Conservation (phyloP, 2,113 vertebrate genomes). For the Antechinus flavipes region DNA sequence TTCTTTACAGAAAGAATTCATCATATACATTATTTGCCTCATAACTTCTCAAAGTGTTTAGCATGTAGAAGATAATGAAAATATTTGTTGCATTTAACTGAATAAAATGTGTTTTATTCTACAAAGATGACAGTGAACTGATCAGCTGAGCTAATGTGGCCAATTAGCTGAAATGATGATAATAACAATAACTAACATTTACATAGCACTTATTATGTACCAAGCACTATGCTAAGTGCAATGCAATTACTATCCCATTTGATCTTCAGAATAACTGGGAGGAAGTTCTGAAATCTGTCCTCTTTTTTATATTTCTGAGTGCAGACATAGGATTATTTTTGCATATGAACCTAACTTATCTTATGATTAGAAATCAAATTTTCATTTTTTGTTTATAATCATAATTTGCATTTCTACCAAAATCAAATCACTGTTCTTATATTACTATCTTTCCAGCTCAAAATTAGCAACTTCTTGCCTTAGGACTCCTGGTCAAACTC, state of each 20-base stretch:
- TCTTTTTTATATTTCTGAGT: not conserved
- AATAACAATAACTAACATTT: not conserved
- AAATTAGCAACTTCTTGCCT: not conserved
- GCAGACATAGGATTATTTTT: not conserved
- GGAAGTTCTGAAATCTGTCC: not conserved
- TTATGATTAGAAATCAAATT: not conserved
- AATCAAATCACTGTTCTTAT: not conserved
- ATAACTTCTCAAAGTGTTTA: not conserved
- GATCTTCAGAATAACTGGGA: not conserved
- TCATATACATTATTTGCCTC: not conserved
- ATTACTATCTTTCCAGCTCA: not conserved
- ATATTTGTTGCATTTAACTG: not conserved
- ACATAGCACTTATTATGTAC: not conserved
- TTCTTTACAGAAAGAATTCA: not conserved
- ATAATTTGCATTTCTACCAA: not conserved
- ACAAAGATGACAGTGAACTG: not conserved
- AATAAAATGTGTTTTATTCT: not conserved
- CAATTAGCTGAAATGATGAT: not conserved
- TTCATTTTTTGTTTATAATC: not conserved
- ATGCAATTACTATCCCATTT: not conserved
- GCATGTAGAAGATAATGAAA: not conserved
- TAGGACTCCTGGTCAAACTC: not conserved
- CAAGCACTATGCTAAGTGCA: not conserved
- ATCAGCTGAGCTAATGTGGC: not conserved
- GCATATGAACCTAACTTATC: not conserved